Evolutionary conservation across 2,797 vertebrate genomes (phyloP), one percentile per base, ranked within the genome.

Genomic region (Hyperoplus lanceolatus): DNA sequence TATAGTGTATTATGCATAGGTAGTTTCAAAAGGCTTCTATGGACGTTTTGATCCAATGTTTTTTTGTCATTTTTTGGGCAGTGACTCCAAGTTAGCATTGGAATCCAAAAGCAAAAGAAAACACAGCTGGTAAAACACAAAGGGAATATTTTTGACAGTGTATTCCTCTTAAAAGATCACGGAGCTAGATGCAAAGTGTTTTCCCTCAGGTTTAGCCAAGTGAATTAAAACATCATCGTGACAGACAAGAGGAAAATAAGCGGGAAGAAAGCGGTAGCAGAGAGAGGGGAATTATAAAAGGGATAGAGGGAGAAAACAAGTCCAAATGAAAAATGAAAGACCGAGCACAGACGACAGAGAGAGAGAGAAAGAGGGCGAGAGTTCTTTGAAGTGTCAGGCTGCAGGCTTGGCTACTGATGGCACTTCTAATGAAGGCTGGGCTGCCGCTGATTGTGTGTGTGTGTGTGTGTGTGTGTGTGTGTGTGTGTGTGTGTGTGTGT

Each of bases 381-480:
- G 61, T 56, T 72, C 78, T 93, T 91, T 93, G 89, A 92, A 89
- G 91, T 87, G 87, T 81, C 70, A 70, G 70, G 77, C 84, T 90
- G 79, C 73, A 80, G 80, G 81, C 73, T 87, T 85, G 75, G 84
- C 87, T 85, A 86, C 90, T 80, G 83, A 79, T 88, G 87, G 86
- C 80, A 61, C 76, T 70, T 83, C 85, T 91, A 90, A 90, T 90
- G 87, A 90, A 88, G 58, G 45, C 81, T 79, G 70, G 55, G 79
- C 70, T 71, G 67, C 77, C 69, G 78, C 60, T 73, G 21, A 5
- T 67, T 55, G 42, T 39, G 57, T 63, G 49, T 81, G 57, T 69
- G 61, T 60, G 29, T 55, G 42, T 39, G 57, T 63, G 49, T 81
- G 57, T 69, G 61, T 60, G 29, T 55, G 42, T 39, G 57, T 63